These are phyloP conservation scores for Anastrepha obliqua DNA, from an alignment of 1,140 invertebrate genomes.

Conservation along the genomic window DNA sequence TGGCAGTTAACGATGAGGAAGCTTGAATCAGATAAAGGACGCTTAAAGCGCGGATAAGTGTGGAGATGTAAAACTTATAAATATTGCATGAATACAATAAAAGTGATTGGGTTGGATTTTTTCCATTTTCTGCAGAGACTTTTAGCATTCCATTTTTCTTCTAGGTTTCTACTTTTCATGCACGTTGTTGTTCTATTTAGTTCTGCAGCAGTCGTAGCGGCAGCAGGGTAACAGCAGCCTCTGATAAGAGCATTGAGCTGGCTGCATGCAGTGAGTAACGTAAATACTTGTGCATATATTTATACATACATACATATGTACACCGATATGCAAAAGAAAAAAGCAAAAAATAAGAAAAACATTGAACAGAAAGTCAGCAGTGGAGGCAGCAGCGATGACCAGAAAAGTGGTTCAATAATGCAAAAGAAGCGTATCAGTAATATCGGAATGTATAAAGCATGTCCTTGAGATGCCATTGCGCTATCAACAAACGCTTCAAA, in stretches of 20 bases:
- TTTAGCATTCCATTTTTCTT: not conserved
- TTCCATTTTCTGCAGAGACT: slow-evolving; percentile 18
- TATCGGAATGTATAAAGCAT: slow-evolving; percentile 19
- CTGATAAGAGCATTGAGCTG: not conserved
- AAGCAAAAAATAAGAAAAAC: not conserved
- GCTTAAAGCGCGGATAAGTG: slow-evolving; percentile 26
- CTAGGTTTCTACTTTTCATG: no score
- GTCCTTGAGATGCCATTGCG: slow-evolving; percentile 43
- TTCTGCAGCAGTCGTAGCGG: no score
- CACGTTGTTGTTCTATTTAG: not conserved
- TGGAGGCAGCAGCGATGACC: not conserved
- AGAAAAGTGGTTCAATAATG: slow-evolving; percentile 52
- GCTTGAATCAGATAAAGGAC: slow-evolving; percentile 23
- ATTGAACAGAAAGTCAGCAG: slow-evolving; percentile 14
- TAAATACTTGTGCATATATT: no score
- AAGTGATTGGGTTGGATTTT: slow-evolving; percentile 48
- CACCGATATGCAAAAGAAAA: not conserved
- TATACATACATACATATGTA: not conserved
- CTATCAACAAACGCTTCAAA: slow-evolving; percentile 34
- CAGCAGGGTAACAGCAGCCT: not conserved
- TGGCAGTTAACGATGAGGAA: slow-evolving; percentile 10
- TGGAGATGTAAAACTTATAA: slow-evolving; percentile 42
- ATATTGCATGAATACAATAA: slow-evolving; percentile 49
- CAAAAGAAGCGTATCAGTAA: slow-evolving; percentile 47
- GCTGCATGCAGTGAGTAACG: not conserved